phyloP scores from a whole-genome alignment of 1,140 invertebrate genomes.

The Polypedilum vanderplanki region DNA sequence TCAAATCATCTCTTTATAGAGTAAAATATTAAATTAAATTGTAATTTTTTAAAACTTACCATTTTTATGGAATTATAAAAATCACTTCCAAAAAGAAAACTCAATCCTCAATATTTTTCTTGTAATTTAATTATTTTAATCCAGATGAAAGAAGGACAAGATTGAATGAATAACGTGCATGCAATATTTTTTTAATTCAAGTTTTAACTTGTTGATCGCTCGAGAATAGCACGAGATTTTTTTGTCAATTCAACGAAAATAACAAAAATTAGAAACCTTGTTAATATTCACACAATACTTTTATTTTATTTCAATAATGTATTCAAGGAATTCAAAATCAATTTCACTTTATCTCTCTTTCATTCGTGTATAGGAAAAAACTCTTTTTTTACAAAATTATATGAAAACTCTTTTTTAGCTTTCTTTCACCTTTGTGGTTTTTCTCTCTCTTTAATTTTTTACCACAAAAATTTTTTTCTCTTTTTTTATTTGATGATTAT shows the following conservation, averaged over 20 bases:
- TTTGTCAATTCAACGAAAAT: neutral
- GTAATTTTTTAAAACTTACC: conserved; percentile 2
- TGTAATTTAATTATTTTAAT: neutral
- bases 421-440: conserved; percentile 25
- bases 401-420: neutral
- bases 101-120: conserved; percentile 20
- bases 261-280: neutral
- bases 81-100: neutral
- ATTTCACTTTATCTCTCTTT: conserved; percentile 25
- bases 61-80: conserved; percentile 6
- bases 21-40: neutral
- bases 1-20: neutral
- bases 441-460: conserved; percentile 15
- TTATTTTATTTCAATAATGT: neutral
- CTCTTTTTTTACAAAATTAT: too few relatives aligned
- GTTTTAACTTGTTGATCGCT: neutral
- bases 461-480: neutral
- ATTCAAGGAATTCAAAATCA: conserved; percentile 26
- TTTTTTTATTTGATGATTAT: neutral
- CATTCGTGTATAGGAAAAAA: conserved; percentile 21
- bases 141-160: neutral
- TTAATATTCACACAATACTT: neutral
- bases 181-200: neutral
- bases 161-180: too few relatives aligned
- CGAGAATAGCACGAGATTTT: too few relatives aligned